Percentiles rank a stretch among this genome's conserved stretches.
phyloP scores from a whole-genome alignment of 2,113 vertebrate species.

The Microtus ochrogaster region DNA sequence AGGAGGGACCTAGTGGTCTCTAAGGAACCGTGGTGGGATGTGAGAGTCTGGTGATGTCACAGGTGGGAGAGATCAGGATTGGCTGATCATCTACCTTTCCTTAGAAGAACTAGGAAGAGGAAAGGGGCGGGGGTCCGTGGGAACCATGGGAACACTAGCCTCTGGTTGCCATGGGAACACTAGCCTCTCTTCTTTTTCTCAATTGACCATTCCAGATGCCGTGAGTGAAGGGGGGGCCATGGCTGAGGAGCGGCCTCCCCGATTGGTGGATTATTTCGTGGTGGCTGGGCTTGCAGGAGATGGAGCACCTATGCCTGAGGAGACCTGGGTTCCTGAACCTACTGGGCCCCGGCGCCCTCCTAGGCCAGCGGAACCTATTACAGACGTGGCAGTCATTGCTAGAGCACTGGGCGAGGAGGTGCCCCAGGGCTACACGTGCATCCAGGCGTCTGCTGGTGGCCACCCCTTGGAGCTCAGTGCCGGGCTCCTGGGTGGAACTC shows the following conservation, averaged over 20 bases:
- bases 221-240: constrained; percentile 88
- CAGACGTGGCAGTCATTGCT: constrained; percentile 94
- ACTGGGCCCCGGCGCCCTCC: constrained; percentile 78
- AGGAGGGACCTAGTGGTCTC: constrained; percentile 24
- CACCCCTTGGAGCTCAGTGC: constrained; percentile 94
- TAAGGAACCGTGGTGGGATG: constrained; percentile 31
- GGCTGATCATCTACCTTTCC: constrained; percentile 39
- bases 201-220: constrained; percentile 81
- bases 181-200: background rate
- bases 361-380: constrained; percentile 91
- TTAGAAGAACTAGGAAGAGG: constrained; percentile 22
- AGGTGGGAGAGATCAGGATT: constrained; percentile 63
- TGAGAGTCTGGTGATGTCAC: constrained; percentile 67
- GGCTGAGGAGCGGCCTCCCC: constrained; percentile 95
- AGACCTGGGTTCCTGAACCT: constrained; percentile 90
- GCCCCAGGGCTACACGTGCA: constrained; percentile 97
- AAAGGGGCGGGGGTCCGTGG: background rate
- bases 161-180: background rate
- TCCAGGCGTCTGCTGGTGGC: constrained; percentile 91
- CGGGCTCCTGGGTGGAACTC: constrained; percentile 94
- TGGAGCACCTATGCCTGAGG: constrained; percentile 78
- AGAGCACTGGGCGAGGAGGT: constrained; percentile 94
- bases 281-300: constrained; percentile 91
- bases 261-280: constrained; percentile 97
- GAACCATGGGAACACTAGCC: background rate